These are phyloP conservation scores for Brenthis hecate DNA, from an alignment of 2,888 invertebrate species.

Conservation along the genomic window DNA sequence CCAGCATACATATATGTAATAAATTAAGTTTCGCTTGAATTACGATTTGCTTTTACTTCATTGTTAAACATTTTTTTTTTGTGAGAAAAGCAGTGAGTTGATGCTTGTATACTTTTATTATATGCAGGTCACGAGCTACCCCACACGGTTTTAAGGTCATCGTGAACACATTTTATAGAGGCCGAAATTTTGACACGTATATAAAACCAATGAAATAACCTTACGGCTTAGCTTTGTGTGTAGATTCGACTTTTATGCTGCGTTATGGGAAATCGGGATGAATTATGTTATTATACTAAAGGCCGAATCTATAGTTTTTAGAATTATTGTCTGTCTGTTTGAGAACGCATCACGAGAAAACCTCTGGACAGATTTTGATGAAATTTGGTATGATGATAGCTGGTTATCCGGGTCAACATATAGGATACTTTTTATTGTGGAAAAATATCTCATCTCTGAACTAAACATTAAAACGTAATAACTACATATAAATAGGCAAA, in stretches of 20 bases:
- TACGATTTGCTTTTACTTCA: background rate
- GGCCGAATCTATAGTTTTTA: too few species aligned
- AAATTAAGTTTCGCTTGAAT: too few species aligned
- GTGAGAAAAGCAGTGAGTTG: background rate
- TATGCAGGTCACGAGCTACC: conserved; percentile 11
- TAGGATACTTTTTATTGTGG: too few species aligned
- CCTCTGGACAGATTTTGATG: too few species aligned
- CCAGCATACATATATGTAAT: too few species aligned
- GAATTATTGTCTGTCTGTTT: too few species aligned
- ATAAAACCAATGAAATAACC: conserved; percentile 16
- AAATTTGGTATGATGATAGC: too few species aligned
- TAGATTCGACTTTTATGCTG: background rate
- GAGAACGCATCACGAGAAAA: too few species aligned
- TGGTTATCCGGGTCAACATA: too few species aligned
- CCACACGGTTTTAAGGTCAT: conserved; percentile 11
- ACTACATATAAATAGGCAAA: too few species aligned
- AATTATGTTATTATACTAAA: background rate
- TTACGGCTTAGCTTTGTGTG: background rate
- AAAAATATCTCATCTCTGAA: too few species aligned
- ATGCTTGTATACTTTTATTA: background rate
- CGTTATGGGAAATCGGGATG: background rate
- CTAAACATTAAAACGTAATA: too few species aligned
- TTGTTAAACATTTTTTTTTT: background rate
- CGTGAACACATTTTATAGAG: conserved; percentile 12
- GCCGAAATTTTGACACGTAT: conserved; percentile 14